phyloP scores from a whole-genome alignment of 1,140 invertebrate genomes.

The Polyergus mexicanus region DNA sequence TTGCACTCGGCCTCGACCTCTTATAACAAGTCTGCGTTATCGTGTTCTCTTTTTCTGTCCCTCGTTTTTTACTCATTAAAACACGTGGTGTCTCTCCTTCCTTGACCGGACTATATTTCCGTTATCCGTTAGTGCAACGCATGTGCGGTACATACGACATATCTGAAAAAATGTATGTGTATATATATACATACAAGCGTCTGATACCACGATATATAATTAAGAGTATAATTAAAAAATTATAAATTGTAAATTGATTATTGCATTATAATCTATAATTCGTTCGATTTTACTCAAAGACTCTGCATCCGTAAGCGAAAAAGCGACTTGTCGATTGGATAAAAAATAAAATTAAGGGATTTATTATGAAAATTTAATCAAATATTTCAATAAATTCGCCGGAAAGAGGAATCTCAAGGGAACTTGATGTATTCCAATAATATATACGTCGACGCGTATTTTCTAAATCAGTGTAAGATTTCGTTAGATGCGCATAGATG shows the following conservation, averaged over 20 bases:
- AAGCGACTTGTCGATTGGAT: not conserved
- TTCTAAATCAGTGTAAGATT: conserved; percentile 45
- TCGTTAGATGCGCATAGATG: conserved; percentile 24
- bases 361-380: not conserved
- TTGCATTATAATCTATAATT: not conserved
- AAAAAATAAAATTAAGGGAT: not conserved
- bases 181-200: not conserved
- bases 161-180: not conserved
- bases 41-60: not conserved
- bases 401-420: not conserved
- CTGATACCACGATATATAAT: not conserved
- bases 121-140: not conserved
- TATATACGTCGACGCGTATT: not conserved
- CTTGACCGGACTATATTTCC: not conserved
- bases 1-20: not conserved
- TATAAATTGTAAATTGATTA: not conserved
- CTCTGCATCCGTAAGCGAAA: too few relatives aligned
- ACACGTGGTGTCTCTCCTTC: conserved; percentile 6
- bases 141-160: not conserved
- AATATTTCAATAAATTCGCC: not conserved
- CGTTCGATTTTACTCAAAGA: too few relatives aligned
- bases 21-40: not conserved
- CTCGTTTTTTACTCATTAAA: not conserved
- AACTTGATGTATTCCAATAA: not conserved
- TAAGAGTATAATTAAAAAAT: not conserved